Conservation (phyloP, 2,797 vertebrate genomes). For the Mastacembelus armatus region DNA sequence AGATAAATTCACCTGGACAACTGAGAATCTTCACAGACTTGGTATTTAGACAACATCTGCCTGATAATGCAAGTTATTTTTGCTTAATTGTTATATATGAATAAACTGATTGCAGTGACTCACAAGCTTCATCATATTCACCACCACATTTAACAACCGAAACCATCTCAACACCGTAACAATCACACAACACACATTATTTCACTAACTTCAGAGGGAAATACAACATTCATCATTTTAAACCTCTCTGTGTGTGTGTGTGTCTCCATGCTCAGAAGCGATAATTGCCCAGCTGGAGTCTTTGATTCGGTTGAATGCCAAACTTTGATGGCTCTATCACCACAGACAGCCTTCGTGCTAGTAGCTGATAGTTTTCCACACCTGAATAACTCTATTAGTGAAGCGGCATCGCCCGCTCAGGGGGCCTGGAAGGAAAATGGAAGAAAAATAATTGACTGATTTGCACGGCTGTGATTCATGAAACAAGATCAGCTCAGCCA, state of each 20-base stretch:
- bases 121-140: too few species aligned
- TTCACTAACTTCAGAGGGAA: background rate
- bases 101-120: too few species aligned
- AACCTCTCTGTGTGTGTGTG: background rate
- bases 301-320: slow-evolving; percentile 35
- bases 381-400: slow-evolving; percentile 51
- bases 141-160: background rate
- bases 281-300: slow-evolving; percentile 43
- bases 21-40: too few species aligned
- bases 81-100: too few species aligned
- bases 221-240: slow-evolving; percentile 37
- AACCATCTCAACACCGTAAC: too few species aligned
- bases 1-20: too few species aligned
- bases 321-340: slow-evolving; percentile 45
- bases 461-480: slow-evolving; percentile 38
- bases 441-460: slow-evolving; percentile 50
- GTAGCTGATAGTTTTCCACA: slow-evolving; percentile 35
- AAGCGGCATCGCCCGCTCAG: slow-evolving; percentile 3
- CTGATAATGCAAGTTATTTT: too few species aligned
- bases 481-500: slow-evolving; percentile 36
- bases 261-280: slow-evolving; percentile 20
- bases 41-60: too few species aligned
- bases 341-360: slow-evolving; percentile 26
- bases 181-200: background rate
- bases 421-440: slow-evolving; percentile 2